phyloP scores from a whole-genome alignment of 2,888 invertebrate genomes.

The Spialia ferax region DNA sequence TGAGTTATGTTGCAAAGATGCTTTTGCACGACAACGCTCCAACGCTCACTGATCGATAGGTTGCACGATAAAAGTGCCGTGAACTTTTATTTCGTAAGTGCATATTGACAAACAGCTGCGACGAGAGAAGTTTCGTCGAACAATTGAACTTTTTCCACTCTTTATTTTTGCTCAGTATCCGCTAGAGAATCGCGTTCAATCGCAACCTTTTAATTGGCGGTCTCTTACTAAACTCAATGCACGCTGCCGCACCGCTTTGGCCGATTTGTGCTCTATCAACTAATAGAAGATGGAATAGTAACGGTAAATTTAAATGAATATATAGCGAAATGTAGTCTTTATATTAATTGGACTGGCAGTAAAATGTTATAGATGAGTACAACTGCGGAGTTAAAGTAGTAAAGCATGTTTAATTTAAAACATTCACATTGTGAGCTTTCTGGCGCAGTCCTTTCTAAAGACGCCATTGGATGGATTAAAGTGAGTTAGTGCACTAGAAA shows the following conservation, averaged over 20 bases:
- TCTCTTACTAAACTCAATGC: constrained; percentile 57
- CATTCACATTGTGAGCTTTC: constrained; percentile 35
- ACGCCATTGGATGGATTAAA: constrained; percentile 38
- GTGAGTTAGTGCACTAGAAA: constrained; percentile 35
- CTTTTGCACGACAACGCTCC: constrained; percentile 45
- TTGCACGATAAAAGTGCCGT: constrained; percentile 31
- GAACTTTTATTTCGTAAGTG: constrained; percentile 44
- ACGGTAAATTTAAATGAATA: not conserved
- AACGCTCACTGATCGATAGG: constrained; percentile 28
- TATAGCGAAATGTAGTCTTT: not conserved
- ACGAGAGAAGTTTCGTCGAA: constrained; percentile 55
- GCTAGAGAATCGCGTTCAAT: constrained; percentile 59
- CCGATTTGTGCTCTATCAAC: constrained; percentile 20
- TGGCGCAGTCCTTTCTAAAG: constrained; percentile 32
- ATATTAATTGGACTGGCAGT: constrained; percentile 10
- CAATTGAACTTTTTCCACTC: constrained; percentile 58
- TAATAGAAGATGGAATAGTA: constrained; percentile 7
- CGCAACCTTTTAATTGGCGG: constrained; percentile 64
- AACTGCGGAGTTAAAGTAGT: constrained; percentile 31
- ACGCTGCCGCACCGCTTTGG: constrained; percentile 46
- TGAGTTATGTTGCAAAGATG: constrained; percentile 70
- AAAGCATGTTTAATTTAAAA: constrained; percentile 38
- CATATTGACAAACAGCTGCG: constrained; percentile 51
- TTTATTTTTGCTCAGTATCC: constrained; percentile 57
- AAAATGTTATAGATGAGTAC: constrained; percentile 24